These are phyloP conservation scores for Tragelaphus strepsiceros DNA, from an alignment of 2,113 vertebrate genomes.

Conservation along the genomic window DNA sequence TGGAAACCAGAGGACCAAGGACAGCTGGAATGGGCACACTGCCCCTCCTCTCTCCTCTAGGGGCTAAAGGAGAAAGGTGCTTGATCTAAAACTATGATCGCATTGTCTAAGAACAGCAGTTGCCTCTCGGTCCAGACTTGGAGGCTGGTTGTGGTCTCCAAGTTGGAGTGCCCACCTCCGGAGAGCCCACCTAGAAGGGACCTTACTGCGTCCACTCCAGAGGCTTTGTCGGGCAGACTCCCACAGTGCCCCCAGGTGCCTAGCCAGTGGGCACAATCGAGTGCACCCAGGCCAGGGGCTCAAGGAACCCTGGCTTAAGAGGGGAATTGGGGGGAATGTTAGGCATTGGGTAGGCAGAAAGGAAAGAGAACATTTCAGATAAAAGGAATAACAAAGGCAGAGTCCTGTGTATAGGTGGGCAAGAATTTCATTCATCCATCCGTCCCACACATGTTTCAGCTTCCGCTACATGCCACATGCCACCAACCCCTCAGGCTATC, in stretches of 20 bases:
- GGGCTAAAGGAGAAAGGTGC: neutral
- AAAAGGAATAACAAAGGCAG: neutral
- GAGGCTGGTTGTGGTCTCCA: neutral
- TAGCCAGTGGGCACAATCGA: fast-evolving
- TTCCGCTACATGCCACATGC: neutral
- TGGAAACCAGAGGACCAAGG: neutral
- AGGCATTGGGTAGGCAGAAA: neutral
- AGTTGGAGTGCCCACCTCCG: neutral
- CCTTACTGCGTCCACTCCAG: fast-evolving
- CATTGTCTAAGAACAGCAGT: neutral
- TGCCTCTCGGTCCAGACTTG: neutral
- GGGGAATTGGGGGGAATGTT: neutral
- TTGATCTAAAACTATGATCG: neutral
- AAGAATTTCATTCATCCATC: neutral
- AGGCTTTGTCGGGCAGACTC: neutral
- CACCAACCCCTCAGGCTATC: neutral
- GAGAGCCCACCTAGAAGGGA: neutral
- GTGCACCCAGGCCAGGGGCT: neutral
- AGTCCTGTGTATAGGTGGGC: neutral
- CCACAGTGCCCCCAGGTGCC: fast-evolving
- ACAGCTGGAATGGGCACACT: neutral
- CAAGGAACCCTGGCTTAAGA: neutral
- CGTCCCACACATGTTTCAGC: neutral
- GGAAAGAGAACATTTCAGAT: neutral
- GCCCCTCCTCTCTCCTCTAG: neutral